Evolutionary conservation across 1,140 invertebrate species (phyloP), one percentile per base, ranked within the genome.

Genomic region (Philaenus spumarius): DNA sequence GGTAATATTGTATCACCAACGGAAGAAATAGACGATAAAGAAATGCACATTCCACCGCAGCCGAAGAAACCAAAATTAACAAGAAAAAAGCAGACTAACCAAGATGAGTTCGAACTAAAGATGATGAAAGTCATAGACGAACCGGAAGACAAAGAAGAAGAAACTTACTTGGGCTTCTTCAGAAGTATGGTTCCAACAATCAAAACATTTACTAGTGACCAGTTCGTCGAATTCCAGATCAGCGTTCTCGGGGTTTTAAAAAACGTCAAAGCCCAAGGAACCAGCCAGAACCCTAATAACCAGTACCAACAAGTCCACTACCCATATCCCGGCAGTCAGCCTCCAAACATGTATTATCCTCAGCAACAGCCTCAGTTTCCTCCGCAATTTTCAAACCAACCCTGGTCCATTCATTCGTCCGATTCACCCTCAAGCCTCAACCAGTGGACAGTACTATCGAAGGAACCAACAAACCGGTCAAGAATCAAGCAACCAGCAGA

Each of bases 91-190:
- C n/a, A n/a, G n/a, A n/a, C n/a, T n/a, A n/a, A n/a, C n/a, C n/a
- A n/a, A n/a, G n/a, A n/a, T n/a, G n/a, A n/a, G n/a, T n/a, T n/a
- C n/a, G n/a, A n/a, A n/a, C n/a, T n/a, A n/a, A n/a, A n/a, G n/a
- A 57, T 57, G 55, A 39, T 48, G 46, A 42, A 56, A 34, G 7
- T 39, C 2, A 12, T 48, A 22, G 30, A 30, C 9, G 22, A 60
- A 37, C 12, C 20, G 23, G 3, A 51, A 17, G 48, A 51, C 48
- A n/a, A n/a, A n/a, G 7, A 26, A 60, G 46, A 57, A 58, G 48
- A 60, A 35, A 47, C 42, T 34, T 53, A 60, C 48, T 57, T 60
- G 20, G 53, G 51, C 37, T 60, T 60, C 37, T 60, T 60, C 50
- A 60, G 54, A 60, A 53, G 59, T 7, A 37, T 60, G 37, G 22